phyloP scores from a whole-genome alignment of 2,888 invertebrate genomes.

The Diabrotica balteata region DNA sequence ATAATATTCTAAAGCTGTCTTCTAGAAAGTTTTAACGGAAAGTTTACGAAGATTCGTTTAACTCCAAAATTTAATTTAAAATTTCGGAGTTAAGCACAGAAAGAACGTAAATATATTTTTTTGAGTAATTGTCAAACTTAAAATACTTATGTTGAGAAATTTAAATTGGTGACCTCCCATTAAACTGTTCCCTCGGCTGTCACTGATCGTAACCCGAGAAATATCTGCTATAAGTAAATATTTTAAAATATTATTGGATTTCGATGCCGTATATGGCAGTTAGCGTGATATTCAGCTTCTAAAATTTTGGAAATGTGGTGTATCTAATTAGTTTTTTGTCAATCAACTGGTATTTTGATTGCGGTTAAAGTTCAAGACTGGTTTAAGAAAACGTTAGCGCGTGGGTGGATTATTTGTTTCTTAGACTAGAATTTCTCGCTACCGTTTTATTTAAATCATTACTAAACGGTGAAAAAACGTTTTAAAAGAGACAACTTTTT shows the following conservation, averaged over 20 bases:
- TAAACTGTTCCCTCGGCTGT: too few species aligned
- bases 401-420: slow-evolving; percentile 8
- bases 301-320: slow-evolving; percentile 2
- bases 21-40: too few species aligned
- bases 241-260: slow-evolving; percentile 7
- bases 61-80: too few species aligned
- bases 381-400: slow-evolving; percentile 2
- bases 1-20: too few species aligned
- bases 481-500: too few species aligned
- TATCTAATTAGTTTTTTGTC: slow-evolving; percentile 15
- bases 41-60: too few species aligned
- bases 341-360: slow-evolving; percentile 16
- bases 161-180: too few species aligned
- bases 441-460: not conserved
- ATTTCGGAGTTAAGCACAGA: too few species aligned
- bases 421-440: not conserved
- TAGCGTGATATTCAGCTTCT: slow-evolving; percentile 16
- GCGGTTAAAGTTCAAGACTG: slow-evolving; percentile 4
- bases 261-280: slow-evolving; percentile 9
- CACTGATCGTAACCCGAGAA: slow-evolving; percentile 12
- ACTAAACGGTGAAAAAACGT: too few species aligned
- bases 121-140: too few species aligned
- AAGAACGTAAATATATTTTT: too few species aligned
- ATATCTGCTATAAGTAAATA: slow-evolving; percentile 6
- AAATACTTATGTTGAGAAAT: too few species aligned